Evolutionary conservation across 2,888 invertebrate species (phyloP).

Genomic region (Myathropa florea): DNA sequence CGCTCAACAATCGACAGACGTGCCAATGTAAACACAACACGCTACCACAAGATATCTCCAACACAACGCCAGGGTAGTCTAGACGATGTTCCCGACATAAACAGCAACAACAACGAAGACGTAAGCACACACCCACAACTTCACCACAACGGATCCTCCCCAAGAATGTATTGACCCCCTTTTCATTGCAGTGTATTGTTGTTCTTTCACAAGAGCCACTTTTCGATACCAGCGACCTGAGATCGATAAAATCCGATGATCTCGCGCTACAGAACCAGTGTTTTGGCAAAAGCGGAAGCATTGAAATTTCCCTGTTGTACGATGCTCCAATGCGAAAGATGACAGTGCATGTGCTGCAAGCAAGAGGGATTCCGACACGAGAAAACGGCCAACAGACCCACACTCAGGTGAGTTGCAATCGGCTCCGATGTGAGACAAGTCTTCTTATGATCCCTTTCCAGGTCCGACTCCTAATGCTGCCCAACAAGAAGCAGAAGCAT

Average conservation of each 20-base stretch:
- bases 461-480: conserved; percentile 93
- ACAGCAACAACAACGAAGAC: conserved; percentile 86
- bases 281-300: conserved; percentile 85
- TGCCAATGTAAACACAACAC: conserved; percentile 73
- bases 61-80: conserved; percentile 76
- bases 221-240: conserved; percentile 80
- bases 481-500: conserved; percentile 95
- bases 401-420: conserved; percentile 82
- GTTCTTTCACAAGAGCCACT: conserved; percentile 81
- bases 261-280: conserved; percentile 81
- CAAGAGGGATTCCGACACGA: conserved; percentile 88
- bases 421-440: neutral
- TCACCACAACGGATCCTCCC: neutral
- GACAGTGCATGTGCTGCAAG: conserved; percentile 95
- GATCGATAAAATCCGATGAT: conserved; percentile 80
- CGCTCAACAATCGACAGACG: conserved; percentile 72
- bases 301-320: conserved; percentile 94
- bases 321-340: conserved; percentile 95
- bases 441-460: conserved; percentile 79
- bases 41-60: conserved; percentile 75
- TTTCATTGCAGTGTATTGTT: conserved; percentile 81
- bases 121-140: conserved; percentile 81
- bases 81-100: conserved; percentile 82
- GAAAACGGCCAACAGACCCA: conserved; percentile 86
- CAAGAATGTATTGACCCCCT: neutral